Base-by-base conservation (phyloP, 1,140 invertebrate genomes). In the Ctenoplectra terminalis region DNA sequence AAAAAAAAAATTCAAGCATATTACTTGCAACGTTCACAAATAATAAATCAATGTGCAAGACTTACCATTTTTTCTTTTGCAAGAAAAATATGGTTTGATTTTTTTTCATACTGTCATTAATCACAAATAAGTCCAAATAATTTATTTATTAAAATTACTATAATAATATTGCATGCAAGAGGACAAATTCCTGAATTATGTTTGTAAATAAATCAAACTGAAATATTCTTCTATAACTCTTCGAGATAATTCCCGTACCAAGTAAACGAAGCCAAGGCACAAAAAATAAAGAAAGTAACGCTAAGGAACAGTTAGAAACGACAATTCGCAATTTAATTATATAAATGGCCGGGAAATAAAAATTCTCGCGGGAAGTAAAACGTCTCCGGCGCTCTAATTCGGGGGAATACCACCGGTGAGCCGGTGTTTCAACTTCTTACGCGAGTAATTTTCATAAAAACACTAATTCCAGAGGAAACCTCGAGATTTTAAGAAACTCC, bases 381-480 rank as follows among this genome's bases (percentile, higher is more conserved):
- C 23, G 29, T 46, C 56, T n/a, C 20, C 11, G 0, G 9, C 15
- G 11, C 29, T 46, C n/a, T 46, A 31, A 34, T 73, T 61, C 56
- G 2, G 20, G 43, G 20, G 29, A n/a, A n/a, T 26, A n/a, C 7
- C 15, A 5, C 31, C 2, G 1, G 15, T 1, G 6, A 60, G 54
- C 26, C 37, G 1, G 23, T 50, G 23, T 43, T 40, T 31, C 40
- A 61, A 46, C 56, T 52, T 64, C 26, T 73, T 73, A 1, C 2
- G 11, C 37, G 70, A 40, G 46, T 66, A 64, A 75, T 66, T 64
- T 75, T 40, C 31, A 52, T 52, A 37, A 64, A 64, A 66, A 64
- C n/a, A 40, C 17, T 43, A 64, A 66, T 75, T 13, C n/a, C 8
- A 4, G 7, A 20, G 17, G 17, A 29, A 52, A 64, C 31, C 29